phyloP scores from a whole-genome alignment of 2,888 invertebrate genomes.

The Coenonympha glycerion region DNA sequence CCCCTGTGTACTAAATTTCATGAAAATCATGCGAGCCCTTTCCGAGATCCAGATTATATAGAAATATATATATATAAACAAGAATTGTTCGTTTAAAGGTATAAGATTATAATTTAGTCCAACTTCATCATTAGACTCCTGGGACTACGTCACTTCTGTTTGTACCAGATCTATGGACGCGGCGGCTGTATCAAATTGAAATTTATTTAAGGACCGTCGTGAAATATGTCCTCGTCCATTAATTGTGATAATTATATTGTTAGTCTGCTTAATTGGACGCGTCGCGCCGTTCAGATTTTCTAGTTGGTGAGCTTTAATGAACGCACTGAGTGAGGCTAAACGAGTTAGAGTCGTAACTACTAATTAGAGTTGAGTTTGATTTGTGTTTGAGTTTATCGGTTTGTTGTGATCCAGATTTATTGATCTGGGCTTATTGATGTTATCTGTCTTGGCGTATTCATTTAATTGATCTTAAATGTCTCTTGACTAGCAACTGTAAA shows the following conservation, averaged over 20 bases:
- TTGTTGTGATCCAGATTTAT: conserved; percentile 4
- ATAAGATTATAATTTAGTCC: too few species aligned
- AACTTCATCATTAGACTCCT: too few species aligned
- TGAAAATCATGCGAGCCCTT: too few species aligned
- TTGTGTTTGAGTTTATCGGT: conserved; percentile 21
- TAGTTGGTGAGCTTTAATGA: conserved; percentile 26
- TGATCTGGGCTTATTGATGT: neutral
- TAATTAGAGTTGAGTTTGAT: conserved; percentile 28
- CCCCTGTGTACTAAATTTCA: too few species aligned
- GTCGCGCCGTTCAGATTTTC: conserved; percentile 46
- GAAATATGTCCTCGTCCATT: conserved; percentile 64
- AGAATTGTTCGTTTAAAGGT: too few species aligned
- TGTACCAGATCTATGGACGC: too few species aligned
- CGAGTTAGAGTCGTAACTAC: conserved; percentile 25
- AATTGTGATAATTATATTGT: conserved; percentile 76
- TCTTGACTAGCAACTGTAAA: too few species aligned
- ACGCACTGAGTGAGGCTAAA: conserved; percentile 34
- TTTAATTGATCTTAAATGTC: neutral
- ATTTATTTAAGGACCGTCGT: conserved; percentile 60
- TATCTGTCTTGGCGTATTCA: neutral
- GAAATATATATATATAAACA: too few species aligned
- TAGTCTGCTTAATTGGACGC: conserved; percentile 65
- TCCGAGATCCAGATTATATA: too few species aligned
- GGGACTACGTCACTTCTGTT: too few species aligned
- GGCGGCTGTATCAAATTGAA: conserved; percentile 58